A percentile compares a stretch with the other conserved stretches of the same genome.
phyloP scores from a whole-genome alignment of 1,140 invertebrate genomes.

The Lycorma delicatula region DNA sequence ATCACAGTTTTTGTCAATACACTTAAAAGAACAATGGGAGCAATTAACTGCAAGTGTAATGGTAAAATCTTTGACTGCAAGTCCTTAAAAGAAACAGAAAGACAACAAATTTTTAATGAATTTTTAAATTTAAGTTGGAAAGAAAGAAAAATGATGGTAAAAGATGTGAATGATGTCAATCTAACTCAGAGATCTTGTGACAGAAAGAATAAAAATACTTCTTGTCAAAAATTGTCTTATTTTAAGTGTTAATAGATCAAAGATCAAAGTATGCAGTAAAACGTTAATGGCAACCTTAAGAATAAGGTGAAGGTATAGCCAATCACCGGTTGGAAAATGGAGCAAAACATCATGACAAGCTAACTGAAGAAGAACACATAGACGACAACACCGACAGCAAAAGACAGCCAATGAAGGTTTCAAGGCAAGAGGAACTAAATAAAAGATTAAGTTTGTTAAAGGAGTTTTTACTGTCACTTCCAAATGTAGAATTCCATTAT shows the following conservation, averaged over 20 bases:
- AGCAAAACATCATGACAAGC: not conserved
- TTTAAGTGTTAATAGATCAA: not conserved
- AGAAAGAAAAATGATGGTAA: not conserved
- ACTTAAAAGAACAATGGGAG: not conserved
- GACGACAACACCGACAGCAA: not conserved
- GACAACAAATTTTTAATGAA: too few relatives aligned
- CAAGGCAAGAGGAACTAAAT: constrained; percentile 8
- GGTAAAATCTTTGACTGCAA: not conserved
- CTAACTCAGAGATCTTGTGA: not conserved
- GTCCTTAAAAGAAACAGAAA: not conserved
- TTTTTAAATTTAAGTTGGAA: not conserved
- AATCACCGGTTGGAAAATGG: constrained; percentile 8
- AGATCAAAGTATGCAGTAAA: not conserved
- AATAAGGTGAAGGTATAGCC: not conserved
- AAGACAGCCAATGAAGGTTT: constrained; percentile 1
- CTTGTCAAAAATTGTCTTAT: not conserved
- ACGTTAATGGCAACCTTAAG: constrained; percentile 3
- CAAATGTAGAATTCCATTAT: not conserved
- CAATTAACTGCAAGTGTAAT: not conserved
- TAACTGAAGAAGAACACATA: not conserved
- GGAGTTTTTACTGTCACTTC: constrained; percentile 2
- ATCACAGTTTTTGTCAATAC: not conserved
- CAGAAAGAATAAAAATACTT: not conserved
- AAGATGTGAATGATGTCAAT: not conserved
- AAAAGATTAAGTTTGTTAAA: constrained; percentile 6